Evolutionary conservation across 2,888 invertebrate species (phyloP).

Genomic region (Nymphalis urticae): DNA sequence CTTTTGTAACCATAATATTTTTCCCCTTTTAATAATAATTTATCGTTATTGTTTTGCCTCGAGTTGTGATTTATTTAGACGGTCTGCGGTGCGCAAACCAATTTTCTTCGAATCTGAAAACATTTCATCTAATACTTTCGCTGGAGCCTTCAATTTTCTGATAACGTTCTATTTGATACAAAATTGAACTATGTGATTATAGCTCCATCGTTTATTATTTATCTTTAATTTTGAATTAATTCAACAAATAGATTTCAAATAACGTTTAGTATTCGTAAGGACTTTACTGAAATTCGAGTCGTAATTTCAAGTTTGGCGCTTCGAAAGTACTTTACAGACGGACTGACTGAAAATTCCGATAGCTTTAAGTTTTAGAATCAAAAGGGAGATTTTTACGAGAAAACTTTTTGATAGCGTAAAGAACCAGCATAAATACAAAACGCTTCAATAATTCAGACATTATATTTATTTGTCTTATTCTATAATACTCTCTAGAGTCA

Average conservation of each 20-base stretch:
- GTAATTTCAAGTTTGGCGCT: conserved; percentile 59
- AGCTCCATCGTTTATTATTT: conserved; percentile 42
- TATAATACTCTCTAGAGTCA: neutral
- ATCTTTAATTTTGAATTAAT: conserved; percentile 12
- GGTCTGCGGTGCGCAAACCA: conserved; percentile 49
- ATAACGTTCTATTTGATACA: conserved; percentile 38
- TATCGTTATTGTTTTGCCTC: conserved; percentile 56
- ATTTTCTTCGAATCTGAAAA: conserved; percentile 46
- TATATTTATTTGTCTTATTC: neutral
- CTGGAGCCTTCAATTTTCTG: conserved; percentile 36
- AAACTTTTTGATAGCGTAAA: conserved; percentile 52
- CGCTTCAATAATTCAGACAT: conserved; percentile 13
- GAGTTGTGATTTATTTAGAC: conserved; percentile 58
- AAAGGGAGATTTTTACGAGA: conserved; percentile 66
- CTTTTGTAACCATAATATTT: conserved; percentile 53
- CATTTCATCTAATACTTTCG: conserved; percentile 43
- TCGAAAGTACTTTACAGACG: conserved; percentile 55
- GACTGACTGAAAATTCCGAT: conserved; percentile 52
- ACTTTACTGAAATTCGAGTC: conserved; percentile 59
- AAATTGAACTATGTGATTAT: conserved; percentile 22
- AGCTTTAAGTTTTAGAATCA: conserved; percentile 57
- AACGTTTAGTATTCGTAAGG: conserved; percentile 47
- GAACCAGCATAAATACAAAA: conserved; percentile 18
- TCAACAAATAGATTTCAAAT: conserved; percentile 45
- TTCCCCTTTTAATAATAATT: conserved; percentile 53